A percentile compares a stretch with the other conserved stretches of the same genome.
Evolutionary conservation across 1,140 invertebrate species (phyloP).

Genomic region (Rhynchophorus ferrugineus): DNA sequence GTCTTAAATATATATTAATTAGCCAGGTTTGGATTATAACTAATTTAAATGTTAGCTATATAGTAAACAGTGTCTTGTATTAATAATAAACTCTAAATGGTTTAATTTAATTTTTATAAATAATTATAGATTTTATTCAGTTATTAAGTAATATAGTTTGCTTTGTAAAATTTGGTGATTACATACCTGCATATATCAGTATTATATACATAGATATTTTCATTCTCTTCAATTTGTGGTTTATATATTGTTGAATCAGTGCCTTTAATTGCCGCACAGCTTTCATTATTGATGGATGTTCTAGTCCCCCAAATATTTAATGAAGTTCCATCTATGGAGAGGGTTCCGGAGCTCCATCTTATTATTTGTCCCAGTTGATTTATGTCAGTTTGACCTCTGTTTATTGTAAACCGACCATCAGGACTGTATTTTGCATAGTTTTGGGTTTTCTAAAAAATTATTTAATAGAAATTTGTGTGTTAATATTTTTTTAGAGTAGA

Average conservation of each 20-base stretch:
- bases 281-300: conserved; percentile 27
- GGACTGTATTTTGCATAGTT: conserved; percentile 24
- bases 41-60: too few species aligned
- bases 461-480: neutral
- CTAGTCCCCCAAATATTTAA: conserved; percentile 43
- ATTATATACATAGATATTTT: conserved; percentile 47
- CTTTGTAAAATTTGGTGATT: too few species aligned
- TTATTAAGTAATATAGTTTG: too few species aligned
- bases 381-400: conserved; percentile 44
- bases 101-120: too few species aligned
- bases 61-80: too few species aligned
- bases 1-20: too few species aligned
- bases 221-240: conserved; percentile 43
- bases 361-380: conserved; percentile 46
- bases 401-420: conserved; percentile 47
- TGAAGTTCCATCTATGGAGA: conserved; percentile 29
- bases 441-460: conserved; percentile 10
- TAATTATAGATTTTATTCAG: too few species aligned
- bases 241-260: conserved; percentile 52
- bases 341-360: conserved; percentile 44
- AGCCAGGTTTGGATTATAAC: too few species aligned
- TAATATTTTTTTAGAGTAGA: neutral
- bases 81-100: too few species aligned
- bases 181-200: conserved; percentile 54
- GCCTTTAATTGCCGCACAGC: conserved; percentile 50